These are phyloP conservation scores for Cephus nigrinus DNA, from an alignment of 2,888 invertebrate species.

Conservation along the genomic window DNA sequence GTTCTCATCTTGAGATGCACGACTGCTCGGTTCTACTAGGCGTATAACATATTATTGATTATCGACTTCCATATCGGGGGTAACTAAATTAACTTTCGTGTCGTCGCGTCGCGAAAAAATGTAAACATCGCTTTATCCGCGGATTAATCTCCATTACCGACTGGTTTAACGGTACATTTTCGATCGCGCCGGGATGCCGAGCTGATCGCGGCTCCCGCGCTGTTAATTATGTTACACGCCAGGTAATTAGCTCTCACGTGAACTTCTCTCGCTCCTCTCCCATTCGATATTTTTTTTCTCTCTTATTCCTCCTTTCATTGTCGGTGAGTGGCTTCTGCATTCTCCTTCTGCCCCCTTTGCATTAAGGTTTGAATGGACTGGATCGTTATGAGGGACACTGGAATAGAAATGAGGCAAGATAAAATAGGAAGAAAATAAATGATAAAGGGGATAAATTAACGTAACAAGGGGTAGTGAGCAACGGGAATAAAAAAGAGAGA, in stretches of 20 bases:
- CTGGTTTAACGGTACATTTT: conserved; percentile 58
- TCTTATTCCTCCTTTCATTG: neutral
- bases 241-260: conserved; percentile 47
- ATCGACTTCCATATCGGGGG: neutral
- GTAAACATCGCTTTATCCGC: conserved; percentile 25
- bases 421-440: neutral
- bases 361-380: neutral
- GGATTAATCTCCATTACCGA: conserved; percentile 52
- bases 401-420: neutral
- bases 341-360: conserved; percentile 3
- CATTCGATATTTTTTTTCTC: neutral
- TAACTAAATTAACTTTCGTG: conserved; percentile 20
- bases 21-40: neutral
- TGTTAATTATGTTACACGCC: conserved; percentile 55
- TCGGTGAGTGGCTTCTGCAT: neutral
- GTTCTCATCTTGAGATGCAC: neutral
- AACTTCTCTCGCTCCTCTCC: neutral
- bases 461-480: neutral
- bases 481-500: conserved; percentile 3
- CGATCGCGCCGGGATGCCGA: conserved; percentile 25
- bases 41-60: conserved; percentile 1
- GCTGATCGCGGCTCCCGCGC: conserved; percentile 27
- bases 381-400: neutral
- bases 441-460: neutral
- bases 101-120: conserved; percentile 10